phyloP scores from a whole-genome alignment of 2,113 vertebrate genomes.

The Phyllostomus hastatus region DNA sequence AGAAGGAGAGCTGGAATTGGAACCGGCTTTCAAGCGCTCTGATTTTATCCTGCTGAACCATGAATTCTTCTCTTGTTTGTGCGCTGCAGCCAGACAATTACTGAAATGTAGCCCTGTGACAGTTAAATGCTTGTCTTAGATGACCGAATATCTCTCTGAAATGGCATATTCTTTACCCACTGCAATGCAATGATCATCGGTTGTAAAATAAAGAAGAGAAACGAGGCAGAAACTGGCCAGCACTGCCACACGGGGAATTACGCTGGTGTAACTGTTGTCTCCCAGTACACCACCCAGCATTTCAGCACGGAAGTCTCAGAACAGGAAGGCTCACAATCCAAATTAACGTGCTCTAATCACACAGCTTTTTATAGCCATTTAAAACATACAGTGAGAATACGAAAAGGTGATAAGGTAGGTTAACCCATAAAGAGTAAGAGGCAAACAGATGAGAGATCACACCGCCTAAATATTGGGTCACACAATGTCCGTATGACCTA shows the following conservation, averaged over 20 bases:
- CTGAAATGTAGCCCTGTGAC: constrained; percentile 12
- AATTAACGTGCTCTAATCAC: neutral
- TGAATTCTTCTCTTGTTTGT: constrained; percentile 23
- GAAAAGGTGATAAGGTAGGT: neutral
- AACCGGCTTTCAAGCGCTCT: constrained; percentile 32
- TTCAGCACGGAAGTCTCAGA: neutral
- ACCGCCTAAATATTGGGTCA: neutral
- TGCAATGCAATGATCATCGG: neutral
- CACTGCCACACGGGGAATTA: neutral
- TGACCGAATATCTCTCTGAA: constrained; percentile 32
- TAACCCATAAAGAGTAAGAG: neutral
- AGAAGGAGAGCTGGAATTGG: neutral
- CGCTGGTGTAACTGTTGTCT: neutral
- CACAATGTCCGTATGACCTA: neutral
- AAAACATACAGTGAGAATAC: neutral
- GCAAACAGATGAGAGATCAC: neutral
- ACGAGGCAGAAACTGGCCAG: neutral
- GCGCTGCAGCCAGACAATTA: neutral
- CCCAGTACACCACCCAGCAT: neutral
- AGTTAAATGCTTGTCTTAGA: constrained; percentile 36
- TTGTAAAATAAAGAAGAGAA: constrained; percentile 35
- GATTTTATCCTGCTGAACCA: constrained; percentile 16
- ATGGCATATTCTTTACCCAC: neutral
- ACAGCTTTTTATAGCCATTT: neutral
- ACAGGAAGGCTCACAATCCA: neutral